These are phyloP conservation scores for Epistrophe grossulariae DNA, from an alignment of 2,888 invertebrate species.

Conservation along the genomic window DNA sequence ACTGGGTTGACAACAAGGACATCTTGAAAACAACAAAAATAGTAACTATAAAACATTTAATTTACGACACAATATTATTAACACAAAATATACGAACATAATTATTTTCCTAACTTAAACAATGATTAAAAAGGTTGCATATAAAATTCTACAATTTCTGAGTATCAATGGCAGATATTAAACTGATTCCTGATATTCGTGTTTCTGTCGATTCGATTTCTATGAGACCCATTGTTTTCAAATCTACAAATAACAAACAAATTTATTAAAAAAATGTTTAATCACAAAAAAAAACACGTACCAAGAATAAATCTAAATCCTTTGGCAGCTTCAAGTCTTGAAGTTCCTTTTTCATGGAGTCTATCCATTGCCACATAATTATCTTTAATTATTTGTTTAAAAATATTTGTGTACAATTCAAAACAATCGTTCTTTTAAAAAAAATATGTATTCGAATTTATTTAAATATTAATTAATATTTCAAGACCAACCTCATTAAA, in stretches of 20 bases:
- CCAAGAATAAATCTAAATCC: slow-evolving; percentile 58
- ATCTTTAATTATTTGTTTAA: slow-evolving; percentile 49
- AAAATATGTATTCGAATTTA: background rate
- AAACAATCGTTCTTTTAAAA: slow-evolving; percentile 48
- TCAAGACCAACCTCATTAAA: slow-evolving; percentile 43
- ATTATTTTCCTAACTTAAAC: background rate
- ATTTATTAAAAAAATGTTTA: background rate
- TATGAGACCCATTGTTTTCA: slow-evolving; percentile 53
- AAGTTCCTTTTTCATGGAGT: slow-evolving; percentile 24
- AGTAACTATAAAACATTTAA: background rate
- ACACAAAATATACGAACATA: background rate
- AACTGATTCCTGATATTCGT: slow-evolving; percentile 35
- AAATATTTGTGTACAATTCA: slow-evolving; percentile 57
- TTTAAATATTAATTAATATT: background rate
- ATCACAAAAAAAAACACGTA: background rate
- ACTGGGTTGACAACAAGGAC: too few species aligned
- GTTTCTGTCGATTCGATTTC: slow-evolving; percentile 43
- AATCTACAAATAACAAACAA: slow-evolving; percentile 26
- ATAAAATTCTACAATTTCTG: background rate
- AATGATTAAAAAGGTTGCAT: background rate
- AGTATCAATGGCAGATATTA: slow-evolving; percentile 4
- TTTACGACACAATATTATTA: background rate
- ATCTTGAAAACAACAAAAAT: background rate
- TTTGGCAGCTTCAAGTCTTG: slow-evolving; percentile 53
- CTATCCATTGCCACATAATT: slow-evolving; percentile 42